These are phyloP conservation scores for Menura novaehollandiae DNA, from an alignment of 2,113 vertebrate species.

Conservation along the genomic window DNA sequence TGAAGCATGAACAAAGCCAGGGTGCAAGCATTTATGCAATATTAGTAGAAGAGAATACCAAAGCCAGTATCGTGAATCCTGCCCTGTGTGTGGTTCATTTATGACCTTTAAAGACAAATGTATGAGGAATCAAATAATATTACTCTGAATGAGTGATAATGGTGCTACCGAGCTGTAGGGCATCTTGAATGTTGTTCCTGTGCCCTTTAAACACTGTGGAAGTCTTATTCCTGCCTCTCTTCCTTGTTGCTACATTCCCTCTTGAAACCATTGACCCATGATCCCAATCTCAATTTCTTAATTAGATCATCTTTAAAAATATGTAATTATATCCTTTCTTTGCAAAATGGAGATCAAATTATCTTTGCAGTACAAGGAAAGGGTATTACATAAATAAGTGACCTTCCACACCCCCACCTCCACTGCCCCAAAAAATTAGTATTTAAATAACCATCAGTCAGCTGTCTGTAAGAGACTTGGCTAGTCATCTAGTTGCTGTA, in stretches of 20 bases:
- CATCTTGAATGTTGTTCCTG: background rate
- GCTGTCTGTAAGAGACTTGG: background rate
- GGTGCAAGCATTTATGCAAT: background rate
- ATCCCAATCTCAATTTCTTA: background rate
- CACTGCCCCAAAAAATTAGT: background rate
- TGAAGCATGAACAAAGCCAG: constrained; percentile 4
- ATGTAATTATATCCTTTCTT: background rate
- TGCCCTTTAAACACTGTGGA: background rate
- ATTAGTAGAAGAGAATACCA: background rate
- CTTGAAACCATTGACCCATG: background rate
- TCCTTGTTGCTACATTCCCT: background rate
- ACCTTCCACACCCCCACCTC: background rate
- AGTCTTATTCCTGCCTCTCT: background rate
- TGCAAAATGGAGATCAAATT: background rate
- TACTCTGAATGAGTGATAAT: background rate
- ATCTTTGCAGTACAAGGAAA: background rate
- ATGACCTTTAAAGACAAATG: background rate
- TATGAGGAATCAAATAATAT: background rate
- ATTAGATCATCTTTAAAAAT: background rate
- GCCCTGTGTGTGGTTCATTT: background rate
- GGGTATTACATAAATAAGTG: background rate
- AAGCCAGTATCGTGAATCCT: background rate
- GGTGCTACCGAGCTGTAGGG: background rate
- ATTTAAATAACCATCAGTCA: background rate
- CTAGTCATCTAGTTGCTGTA: constrained; percentile 23